Base-by-base conservation (phyloP, 1,140 invertebrate species). In the Paramacrobiotus metropolitanus region DNA sequence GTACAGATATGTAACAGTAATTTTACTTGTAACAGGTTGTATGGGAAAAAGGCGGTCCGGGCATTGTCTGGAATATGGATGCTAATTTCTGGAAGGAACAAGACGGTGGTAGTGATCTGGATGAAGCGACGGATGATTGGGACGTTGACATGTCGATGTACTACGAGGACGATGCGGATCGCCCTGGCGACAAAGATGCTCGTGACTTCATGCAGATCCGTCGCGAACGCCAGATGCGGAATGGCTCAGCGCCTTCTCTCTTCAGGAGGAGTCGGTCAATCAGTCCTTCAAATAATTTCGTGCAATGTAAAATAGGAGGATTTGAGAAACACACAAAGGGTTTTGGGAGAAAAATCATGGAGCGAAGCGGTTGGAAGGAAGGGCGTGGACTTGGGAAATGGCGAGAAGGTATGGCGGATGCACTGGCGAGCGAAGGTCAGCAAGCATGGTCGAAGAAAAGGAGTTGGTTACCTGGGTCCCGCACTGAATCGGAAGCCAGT, bases 21-120 rank as follows among this genome's bases (percentile, higher is more conserved):
- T n/a, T n/a, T n/a, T n/a, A n/a, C n/a, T n/a, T n/a, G n/a, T n/a
- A n/a, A n/a, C n/a, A n/a, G n/a, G n/a, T 80, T 1, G 75, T 76
- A 29, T 81, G 80, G 80, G 80, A 81, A 66, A 81, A 81, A 66
- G 80, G 77, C 62, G 78, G 79, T 2, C 73, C 77, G 64, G 80
- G 80, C 2, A 68, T 81, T 3, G 78, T 80, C n/a, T 81, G 77
- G 65, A 78, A 81, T 64, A 81, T 79, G 2, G 80, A 81, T 71
- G 77, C 77, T 48, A 74, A 77, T 59, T 71, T 71, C 65, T 81
- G 79, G 80, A 70, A 79, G 63, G 70, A 71, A 61, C 67, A 72
- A 44, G 75, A 78, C 63, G 74, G 73, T 15, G 44, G 44, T 20
- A 62, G 62, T 70, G 78, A 78, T 68, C 78, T 78, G 70, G 79